Evolutionary conservation across 2,797 vertebrate species (phyloP).

Genomic region (Denticeps clupeoides): DNA sequence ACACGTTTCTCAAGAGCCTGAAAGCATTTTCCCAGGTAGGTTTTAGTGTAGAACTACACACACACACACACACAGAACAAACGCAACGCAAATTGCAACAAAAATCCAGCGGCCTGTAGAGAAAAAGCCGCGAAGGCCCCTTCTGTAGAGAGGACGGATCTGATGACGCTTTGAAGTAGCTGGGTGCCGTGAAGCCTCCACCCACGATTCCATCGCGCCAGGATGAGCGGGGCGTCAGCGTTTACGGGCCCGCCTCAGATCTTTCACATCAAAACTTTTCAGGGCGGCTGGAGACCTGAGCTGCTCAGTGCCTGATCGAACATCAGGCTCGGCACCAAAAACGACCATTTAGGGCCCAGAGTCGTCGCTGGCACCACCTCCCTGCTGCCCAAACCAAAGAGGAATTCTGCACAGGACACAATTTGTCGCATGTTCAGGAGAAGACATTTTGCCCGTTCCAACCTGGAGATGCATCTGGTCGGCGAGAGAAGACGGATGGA

Average conservation of each 20-base stretch:
- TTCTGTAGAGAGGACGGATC: neutral
- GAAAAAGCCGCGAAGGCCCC: neutral
- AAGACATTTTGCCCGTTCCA: too few relatives aligned
- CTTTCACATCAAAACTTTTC: slow-evolving; percentile 55
- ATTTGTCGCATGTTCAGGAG: too few relatives aligned
- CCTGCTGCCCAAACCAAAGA: too few relatives aligned
- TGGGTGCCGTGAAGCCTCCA: slow-evolving; percentile 39
- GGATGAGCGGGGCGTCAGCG: slow-evolving; percentile 32
- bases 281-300: slow-evolving; percentile 25
- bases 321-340: slow-evolving; percentile 11
- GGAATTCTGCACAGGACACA: too few relatives aligned
- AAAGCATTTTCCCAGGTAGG: too few relatives aligned
- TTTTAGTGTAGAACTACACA: too few relatives aligned
- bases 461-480: too few relatives aligned
- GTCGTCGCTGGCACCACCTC: too few relatives aligned
- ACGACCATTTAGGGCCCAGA: slow-evolving; percentile 41
- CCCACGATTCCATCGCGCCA: slow-evolving; percentile 24
- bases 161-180: slow-evolving; percentile 45
- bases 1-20: too few relatives aligned
- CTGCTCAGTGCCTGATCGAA: slow-evolving; percentile 46
- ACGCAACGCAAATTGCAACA: too few relatives aligned
- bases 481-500: too few relatives aligned
- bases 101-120: neutral
- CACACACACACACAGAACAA: too few relatives aligned
- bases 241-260: slow-evolving; percentile 39